Conservation (phyloP, 2,888 invertebrate genomes). For the Acanthopleura granulata region DNA sequence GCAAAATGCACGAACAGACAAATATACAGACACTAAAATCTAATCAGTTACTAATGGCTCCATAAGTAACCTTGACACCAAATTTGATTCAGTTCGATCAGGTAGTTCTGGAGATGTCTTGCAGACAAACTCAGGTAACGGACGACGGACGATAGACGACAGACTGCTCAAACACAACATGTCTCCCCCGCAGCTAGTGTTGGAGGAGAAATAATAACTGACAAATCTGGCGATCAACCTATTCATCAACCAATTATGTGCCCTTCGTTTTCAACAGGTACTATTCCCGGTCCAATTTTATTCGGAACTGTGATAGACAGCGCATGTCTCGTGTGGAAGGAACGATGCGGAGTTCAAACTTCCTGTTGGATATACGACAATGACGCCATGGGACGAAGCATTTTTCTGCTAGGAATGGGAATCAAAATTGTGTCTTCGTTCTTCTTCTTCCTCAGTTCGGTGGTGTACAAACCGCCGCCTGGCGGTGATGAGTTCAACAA, state of each 20-base stretch:
- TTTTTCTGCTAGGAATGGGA: conserved; percentile 42
- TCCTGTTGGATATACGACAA: conserved; percentile 80
- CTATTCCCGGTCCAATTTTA: conserved; percentile 78
- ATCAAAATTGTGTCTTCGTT: conserved; percentile 38
- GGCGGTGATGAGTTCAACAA: background rate
- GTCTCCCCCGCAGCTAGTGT: too few relatives aligned
- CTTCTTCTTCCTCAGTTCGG: conserved; percentile 77
- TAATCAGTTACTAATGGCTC: too few relatives aligned
- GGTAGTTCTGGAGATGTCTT: too few relatives aligned
- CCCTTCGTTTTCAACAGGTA: conserved; percentile 36
- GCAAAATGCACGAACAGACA: too few relatives aligned
- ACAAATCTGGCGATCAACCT: background rate
- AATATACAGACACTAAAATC: too few relatives aligned
- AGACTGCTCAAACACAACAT: too few relatives aligned
- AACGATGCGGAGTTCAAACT: conserved; percentile 76
- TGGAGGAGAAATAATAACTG: too few relatives aligned
- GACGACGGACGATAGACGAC: too few relatives aligned
- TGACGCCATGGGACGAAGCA: conserved; percentile 71
- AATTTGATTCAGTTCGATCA: too few relatives aligned
- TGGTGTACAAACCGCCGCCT: conserved; percentile 70
- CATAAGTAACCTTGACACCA: too few relatives aligned
- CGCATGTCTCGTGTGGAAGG: conserved; percentile 79
- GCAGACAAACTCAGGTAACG: too few relatives aligned
- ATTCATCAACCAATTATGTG: background rate
- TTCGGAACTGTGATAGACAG: conserved; percentile 81